Evolutionary conservation across 2,797 vertebrate species (phyloP), one percentile per base, ranked within the genome.

Genomic region (Hydrophis major): DNA sequence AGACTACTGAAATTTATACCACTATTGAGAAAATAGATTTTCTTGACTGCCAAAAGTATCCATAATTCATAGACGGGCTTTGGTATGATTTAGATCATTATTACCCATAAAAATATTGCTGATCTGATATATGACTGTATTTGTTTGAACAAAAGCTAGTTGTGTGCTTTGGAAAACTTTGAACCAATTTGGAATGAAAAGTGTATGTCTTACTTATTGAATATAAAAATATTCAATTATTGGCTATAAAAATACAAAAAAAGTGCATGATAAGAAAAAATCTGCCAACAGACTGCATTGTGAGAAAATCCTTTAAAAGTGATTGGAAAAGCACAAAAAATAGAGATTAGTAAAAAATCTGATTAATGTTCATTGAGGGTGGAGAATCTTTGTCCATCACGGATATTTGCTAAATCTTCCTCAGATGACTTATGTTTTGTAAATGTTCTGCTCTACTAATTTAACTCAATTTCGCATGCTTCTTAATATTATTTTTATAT

Each of bases 11-110:
- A 96, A 96, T 94, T 94, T 96, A 96, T 94, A 95, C 94, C 63
- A 90, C 95, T 93, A 94, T 94, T 95, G 92, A 96, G 96, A 94
- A 95, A 93, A 97, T 96, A 96, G 96, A 96, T 97, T 96, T 94
- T 96, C 96, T 88, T 90, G 95, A 96, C 96, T 96, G 92, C 93
- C 93, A 91, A 94, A 86, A 47, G 93, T 93, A 94, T 97, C 96
- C 96, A 96, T 96, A 96, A 97, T 96, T 96, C 95, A 96, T 94
- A 89, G 94, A 94, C 92, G 91, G 94, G 93, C 93, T 95, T 95
- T 96, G 92, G 95, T 91, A 92, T 94, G 95, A 96, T 42, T 63
- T 95, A 96, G 95, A 96, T 96, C 95, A 96, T 95, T 93, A 56
- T 55, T 88, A 94, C 91, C 88, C 93, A 94, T 96, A 96, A 97